phyloP scores from a whole-genome alignment of 2,797 vertebrate species.

The Halcyon chelicuti region DNA sequence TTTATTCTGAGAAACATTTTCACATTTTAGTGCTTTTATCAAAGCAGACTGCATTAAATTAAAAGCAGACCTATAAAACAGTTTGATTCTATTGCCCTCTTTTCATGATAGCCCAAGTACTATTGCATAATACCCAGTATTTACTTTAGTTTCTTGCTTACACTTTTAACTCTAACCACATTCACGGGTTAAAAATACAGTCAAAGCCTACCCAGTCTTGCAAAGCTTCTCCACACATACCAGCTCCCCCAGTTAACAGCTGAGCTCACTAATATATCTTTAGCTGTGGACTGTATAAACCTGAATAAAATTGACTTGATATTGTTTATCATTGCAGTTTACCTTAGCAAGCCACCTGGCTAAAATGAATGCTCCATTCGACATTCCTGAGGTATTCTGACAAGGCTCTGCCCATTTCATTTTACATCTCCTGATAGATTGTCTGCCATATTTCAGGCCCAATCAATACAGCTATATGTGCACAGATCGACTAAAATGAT shows the following conservation, averaged over 20 bases:
- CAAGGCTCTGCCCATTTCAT: background rate
- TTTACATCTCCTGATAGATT: background rate
- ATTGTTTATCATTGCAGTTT: background rate
- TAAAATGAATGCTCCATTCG: background rate
- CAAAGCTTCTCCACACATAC: background rate
- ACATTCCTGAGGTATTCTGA: background rate
- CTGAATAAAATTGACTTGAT: background rate
- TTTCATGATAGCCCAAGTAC: background rate
- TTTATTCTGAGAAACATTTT: background rate
- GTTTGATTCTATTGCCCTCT: constrained; percentile 7
- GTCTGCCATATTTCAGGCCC: constrained; percentile 2
- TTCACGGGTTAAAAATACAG: constrained; percentile 15
- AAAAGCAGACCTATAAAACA: constrained; percentile 24
- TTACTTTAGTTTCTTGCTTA: background rate
- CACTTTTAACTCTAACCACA: background rate
- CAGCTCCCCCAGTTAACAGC: background rate
- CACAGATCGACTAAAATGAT: background rate
- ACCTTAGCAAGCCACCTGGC: background rate
- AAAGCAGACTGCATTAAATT: constrained; percentile 47
- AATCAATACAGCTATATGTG: constrained; percentile 38
- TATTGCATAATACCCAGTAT: constrained; percentile 58
- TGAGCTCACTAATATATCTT: background rate
- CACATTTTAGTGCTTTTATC: constrained; percentile 28
- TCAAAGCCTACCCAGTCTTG: background rate
- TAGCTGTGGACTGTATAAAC: background rate